Percentiles rank a stretch among this genome's conserved stretches.
These are phyloP conservation scores for Heterotilapia buettikoferi DNA, from an alignment of 2,113 vertebrate genomes.

Conservation along the genomic window DNA sequence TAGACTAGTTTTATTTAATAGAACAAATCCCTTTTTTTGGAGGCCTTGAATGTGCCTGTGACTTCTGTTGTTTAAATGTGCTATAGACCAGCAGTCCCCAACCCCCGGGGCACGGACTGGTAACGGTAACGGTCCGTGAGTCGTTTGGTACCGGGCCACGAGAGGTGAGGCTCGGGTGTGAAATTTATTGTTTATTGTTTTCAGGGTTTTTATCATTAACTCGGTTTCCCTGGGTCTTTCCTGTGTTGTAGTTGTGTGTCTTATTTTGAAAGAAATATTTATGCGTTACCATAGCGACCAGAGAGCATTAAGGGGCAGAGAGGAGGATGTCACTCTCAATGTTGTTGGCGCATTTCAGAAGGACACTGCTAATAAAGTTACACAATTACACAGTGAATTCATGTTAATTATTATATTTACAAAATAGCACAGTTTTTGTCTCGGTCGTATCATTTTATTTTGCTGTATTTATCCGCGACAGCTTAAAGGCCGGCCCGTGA, in stretches of 20 bases:
- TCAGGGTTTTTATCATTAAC: fast-evolving
- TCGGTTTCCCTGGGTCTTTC: fast-evolving
- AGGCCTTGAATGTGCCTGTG: background rate
- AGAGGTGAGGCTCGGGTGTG: fast-evolving
- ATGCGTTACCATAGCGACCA: fast-evolving
- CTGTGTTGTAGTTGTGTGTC: fast-evolving
- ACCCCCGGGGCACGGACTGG: too few relatives aligned
- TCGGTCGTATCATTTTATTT: fast-evolving
- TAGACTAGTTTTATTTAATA: background rate
- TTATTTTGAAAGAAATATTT: background rate
- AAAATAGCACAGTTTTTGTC: fast-evolving
- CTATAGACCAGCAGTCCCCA: background rate
- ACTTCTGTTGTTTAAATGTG: background rate
- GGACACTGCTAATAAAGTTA: background rate
- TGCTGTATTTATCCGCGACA: fast-evolving
- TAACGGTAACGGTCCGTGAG: background rate
- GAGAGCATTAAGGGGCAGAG: background rate
- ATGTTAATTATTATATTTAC: background rate
- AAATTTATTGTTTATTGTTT: background rate
- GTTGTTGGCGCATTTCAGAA: background rate
- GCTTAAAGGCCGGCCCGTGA: fast-evolving
- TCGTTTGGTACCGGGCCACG: fast-evolving
- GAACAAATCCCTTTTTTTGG: background rate
- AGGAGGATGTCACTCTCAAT: fast-evolving
- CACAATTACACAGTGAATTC: background rate